Conservation (phyloP, 2,888 invertebrate genomes). For the Nowickia ferox region DNA sequence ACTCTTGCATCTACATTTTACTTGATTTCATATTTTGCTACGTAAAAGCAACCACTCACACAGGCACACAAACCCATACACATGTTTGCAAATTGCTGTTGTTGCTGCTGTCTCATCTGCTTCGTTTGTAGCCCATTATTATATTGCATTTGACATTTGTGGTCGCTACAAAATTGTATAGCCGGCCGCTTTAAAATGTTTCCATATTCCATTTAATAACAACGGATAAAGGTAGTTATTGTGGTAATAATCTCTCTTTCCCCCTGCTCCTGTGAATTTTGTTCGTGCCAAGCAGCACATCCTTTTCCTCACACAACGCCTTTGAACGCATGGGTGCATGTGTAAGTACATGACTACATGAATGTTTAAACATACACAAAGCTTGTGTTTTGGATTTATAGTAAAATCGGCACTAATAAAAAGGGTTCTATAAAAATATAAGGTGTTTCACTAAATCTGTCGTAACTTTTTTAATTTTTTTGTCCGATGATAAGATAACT, state of each 20-base stretch:
- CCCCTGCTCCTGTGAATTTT: not conserved
- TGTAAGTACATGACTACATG: slow-evolving; percentile 48
- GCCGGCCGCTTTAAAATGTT: slow-evolving; percentile 60
- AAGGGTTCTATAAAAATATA: not conserved
- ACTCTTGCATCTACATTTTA: not conserved
- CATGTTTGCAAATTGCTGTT: slow-evolving; percentile 24
- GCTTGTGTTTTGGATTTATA: slow-evolving; percentile 55
- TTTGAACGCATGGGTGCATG: slow-evolving; percentile 25
- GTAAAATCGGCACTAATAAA: slow-evolving; percentile 28
- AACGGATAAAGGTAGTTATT: slow-evolving; percentile 69
- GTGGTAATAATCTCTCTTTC: slow-evolving; percentile 65
- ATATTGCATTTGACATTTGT: slow-evolving; percentile 74
- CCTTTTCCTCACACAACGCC: not conserved
- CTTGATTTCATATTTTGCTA: slow-evolving; percentile 4
- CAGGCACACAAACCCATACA: not conserved
- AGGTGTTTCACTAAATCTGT: no score
- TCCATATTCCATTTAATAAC: slow-evolving; percentile 65
- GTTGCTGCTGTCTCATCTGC: slow-evolving; percentile 49
- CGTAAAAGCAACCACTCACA: not conserved
- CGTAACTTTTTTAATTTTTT: no score
- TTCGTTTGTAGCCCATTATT: slow-evolving; percentile 64
- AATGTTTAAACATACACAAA: slow-evolving; percentile 52
- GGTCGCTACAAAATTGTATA: slow-evolving; percentile 67
- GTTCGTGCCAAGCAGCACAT: not conserved
- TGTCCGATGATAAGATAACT: no score